These are phyloP conservation scores for Acrobeloides nanus DNA, from an alignment of 2,888 invertebrate species.

Conservation along the genomic window DNA sequence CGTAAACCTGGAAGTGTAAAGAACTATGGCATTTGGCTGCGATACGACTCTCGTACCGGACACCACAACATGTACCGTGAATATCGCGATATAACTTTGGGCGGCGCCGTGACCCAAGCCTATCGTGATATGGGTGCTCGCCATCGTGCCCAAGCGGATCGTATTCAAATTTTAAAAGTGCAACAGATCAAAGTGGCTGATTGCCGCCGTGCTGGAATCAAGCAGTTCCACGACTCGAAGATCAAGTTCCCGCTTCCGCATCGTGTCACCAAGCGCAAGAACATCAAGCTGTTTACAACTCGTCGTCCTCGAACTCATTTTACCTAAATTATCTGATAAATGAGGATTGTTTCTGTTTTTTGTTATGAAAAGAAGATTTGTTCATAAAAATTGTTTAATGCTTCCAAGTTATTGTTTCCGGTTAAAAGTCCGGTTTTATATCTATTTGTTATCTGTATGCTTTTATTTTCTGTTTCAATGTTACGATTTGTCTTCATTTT, in stretches of 20 bases:
- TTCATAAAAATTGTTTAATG: conserved; percentile 31
- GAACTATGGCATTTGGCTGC: conserved; percentile 98
- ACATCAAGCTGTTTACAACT: conserved; percentile 60
- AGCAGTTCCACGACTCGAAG: conserved; percentile 92
- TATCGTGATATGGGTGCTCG: conserved; percentile 85
- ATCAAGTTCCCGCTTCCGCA: conserved; percentile 90
- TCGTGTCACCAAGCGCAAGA: conserved; percentile 58
- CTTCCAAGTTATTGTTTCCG: conserved; percentile 9
- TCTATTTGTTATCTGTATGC: conserved; percentile 2
- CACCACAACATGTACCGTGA: conserved; percentile 99
- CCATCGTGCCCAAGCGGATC: conserved; percentile 92
- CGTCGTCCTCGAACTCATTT: conserved; percentile 59
- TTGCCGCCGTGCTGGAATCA: conserved; percentile 85
- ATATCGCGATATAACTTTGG: conserved; percentile 89
- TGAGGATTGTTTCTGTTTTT: neutral
- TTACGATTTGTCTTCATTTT: too few relatives aligned
- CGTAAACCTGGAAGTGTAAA: conserved; percentile 87
- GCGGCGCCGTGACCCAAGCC: conserved; percentile 83
- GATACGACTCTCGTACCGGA: conserved; percentile 95
- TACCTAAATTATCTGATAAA: conserved; percentile 31
- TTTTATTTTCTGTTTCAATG: conserved; percentile 10
- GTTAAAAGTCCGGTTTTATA: conserved; percentile 1
- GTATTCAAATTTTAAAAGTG: conserved; percentile 87
- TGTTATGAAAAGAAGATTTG: conserved; percentile 14
- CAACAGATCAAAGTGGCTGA: conserved; percentile 75